Conservation (phyloP, 2,888 invertebrate species). For the Plebejus anna region DNA sequence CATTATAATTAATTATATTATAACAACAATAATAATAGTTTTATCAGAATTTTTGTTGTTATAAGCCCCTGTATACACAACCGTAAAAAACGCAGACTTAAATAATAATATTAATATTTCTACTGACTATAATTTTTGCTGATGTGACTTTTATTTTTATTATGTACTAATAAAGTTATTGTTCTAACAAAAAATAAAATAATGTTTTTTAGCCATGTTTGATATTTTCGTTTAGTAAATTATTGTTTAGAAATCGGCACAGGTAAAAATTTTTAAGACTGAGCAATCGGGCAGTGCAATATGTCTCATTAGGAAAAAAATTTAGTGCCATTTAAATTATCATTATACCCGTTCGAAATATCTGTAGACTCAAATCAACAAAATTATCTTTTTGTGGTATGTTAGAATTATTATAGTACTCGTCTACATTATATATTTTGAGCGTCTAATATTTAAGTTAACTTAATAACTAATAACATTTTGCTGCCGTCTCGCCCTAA, state of each 20-base stretch:
- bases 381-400: background rate
- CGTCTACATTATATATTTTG: background rate
- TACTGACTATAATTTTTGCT: background rate
- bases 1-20: background rate
- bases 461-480: background rate
- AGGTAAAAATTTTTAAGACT: slow-evolving; percentile 56
- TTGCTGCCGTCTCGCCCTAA: background rate
- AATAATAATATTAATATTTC: background rate
- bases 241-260: slow-evolving; percentile 33
- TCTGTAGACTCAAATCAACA: background rate
- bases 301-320: slow-evolving; percentile 37
- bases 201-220: background rate
- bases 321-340: slow-evolving; percentile 15
- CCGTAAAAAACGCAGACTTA: background rate
- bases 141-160: background rate
- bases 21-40: background rate
- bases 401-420: no score
- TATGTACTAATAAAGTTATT: background rate
- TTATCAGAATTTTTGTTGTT: background rate
- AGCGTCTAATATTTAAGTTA: background rate
- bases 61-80: background rate
- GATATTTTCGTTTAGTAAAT: background rate
- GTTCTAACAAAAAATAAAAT: background rate
- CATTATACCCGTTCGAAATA: background rate
- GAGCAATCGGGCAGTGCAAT: slow-evolving; percentile 74